A percentile compares a stretch with the other conserved stretches of the same genome.
Conservation (phyloP, 2,113 vertebrate species). For the Poeciliopsis turrubarensis region DNA sequence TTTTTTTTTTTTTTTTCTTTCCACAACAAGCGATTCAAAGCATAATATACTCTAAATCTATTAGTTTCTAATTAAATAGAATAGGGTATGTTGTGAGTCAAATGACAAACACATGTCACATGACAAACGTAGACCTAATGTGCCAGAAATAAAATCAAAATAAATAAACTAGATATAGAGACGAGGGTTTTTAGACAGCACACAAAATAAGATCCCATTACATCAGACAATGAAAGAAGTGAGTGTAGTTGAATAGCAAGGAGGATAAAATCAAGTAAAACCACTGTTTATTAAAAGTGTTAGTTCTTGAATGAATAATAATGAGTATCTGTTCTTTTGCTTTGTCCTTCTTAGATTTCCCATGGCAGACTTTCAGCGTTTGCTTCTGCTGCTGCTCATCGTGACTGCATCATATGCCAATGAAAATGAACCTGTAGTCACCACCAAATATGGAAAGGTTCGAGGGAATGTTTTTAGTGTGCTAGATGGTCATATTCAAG, state of each 20-base stretch:
- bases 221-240: too few relatives aligned
- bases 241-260: too few relatives aligned
- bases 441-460: slow-evolving; percentile 83
- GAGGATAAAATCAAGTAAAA: too few relatives aligned
- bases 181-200: too few relatives aligned
- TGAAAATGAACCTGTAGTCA: slow-evolving; percentile 79
- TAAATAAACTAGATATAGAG: too few relatives aligned
- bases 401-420: slow-evolving; percentile 29
- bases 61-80: neutral
- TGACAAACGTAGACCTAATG: too few relatives aligned
- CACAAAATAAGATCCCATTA: too few relatives aligned
- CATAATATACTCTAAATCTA: too few relatives aligned
- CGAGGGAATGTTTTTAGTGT: slow-evolving; percentile 80
- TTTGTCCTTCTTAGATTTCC: slow-evolving; percentile 11
- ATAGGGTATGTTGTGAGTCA: neutral
- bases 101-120: too few relatives aligned
- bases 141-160: too few relatives aligned
- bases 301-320: neutral
- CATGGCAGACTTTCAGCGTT: slow-evolving; percentile 34
- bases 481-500: slow-evolving; percentile 76
- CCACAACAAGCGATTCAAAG: too few relatives aligned
- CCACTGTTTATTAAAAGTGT: neutral
- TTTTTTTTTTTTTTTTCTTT: too few relatives aligned
- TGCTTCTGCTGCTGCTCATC: slow-evolving; percentile 40
- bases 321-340: neutral